Base-by-base conservation (phyloP, 2,113 vertebrate genomes). In the Canis aureus region DNA sequence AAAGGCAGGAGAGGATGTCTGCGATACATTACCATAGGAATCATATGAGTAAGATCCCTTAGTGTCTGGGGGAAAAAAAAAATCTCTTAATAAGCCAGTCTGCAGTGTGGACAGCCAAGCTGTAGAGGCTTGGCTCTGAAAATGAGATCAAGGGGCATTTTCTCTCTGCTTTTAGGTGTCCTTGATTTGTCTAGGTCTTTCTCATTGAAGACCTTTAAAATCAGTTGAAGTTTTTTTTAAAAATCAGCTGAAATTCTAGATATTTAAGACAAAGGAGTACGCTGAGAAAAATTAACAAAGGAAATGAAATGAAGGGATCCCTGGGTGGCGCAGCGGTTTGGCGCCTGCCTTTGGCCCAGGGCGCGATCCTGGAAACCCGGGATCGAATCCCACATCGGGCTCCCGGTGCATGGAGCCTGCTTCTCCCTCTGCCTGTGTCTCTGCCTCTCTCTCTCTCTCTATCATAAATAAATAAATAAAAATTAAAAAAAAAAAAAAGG, bases 191-290 rank as follows among this genome's bases (percentile, higher is more conserved):
- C 55, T 32, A 49, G 78, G 82, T n/a, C 87, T 92, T 71, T 53
- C 55, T 64, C 11, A 57, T 5, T 49, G 23, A 82, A n/a, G 43
- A 32, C 51, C 51, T 55, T 62, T 76, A 79, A 43, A 92, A 60
- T 73, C 86, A 86, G 64, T 64, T 91, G 55, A 80, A 96, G 43
- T 43, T 76, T 32, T 66, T 59, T 89, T 80, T 78, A 93, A 79
- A 79, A 92, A 60, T 73, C 86, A 86, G 64, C 71, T 91, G 55
- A 80, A 96, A 96, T n/a, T 64, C 51, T 86, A 93, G 83, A 29
- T 57, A 79, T 35, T 74, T 83, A 88, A 55, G 27, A 88, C 27
- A 85, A 35, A 95, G 38, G 15, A 91, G 55, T 67, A 74, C 25
- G 8, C 35, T 57, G 17, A 88, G 32, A 86, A 79, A 85, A 69